Evolutionary conservation across 2,888 invertebrate genomes (phyloP).

Genomic region (Habrosyne pyritoides): DNA sequence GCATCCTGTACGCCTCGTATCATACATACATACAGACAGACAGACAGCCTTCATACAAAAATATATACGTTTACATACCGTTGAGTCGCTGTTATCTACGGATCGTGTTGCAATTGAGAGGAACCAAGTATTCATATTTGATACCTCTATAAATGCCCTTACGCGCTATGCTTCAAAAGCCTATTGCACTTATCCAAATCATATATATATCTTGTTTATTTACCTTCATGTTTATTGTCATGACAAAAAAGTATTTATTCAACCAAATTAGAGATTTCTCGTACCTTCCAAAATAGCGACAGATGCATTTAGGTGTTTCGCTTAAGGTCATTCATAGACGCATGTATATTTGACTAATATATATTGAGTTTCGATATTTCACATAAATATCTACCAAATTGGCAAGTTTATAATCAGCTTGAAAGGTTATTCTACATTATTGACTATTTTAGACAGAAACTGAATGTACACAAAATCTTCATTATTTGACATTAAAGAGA

Average conservation of each 20-base stretch:
- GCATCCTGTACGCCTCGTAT: constrained; percentile 43
- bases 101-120: constrained; percentile 3
- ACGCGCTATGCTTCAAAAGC: not conserved
- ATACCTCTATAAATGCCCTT: constrained; percentile 2
- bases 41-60: constrained; percentile 52
- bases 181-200: not conserved
- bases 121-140: not conserved
- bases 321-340: not conserved
- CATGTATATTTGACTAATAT: not conserved
- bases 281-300: not conserved
- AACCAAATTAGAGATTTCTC: not conserved
- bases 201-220: not conserved
- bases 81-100: constrained; percentile 2
- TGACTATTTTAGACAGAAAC: not conserved
- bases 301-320: too few relatives aligned
- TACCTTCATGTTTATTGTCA: not conserved
- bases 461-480: not conserved
- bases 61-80: constrained; percentile 32
- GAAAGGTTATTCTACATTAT: not conserved
- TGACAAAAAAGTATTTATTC: not conserved
- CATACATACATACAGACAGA: constrained; percentile 38
- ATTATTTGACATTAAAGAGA: constrained; percentile 2
- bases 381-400: not conserved
- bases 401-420: not conserved
- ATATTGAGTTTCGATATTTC: not conserved